phyloP scores from a whole-genome alignment of 2,113 vertebrate genomes.

The Lota lota region DNA sequence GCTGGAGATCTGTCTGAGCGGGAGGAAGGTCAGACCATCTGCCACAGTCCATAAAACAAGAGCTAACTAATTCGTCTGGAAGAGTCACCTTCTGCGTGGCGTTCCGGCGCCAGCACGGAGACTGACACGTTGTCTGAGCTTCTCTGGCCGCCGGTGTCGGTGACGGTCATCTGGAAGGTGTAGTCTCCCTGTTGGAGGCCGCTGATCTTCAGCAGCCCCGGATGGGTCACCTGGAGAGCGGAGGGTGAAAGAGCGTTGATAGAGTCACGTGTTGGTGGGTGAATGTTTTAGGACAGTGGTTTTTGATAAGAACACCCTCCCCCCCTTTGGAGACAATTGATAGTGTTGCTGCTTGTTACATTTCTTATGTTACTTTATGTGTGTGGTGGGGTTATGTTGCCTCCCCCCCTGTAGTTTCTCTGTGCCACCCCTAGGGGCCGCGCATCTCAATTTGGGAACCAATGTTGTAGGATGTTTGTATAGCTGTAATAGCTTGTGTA shows the following conservation, averaged over 20 bases:
- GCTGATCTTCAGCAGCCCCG: constrained; percentile 87
- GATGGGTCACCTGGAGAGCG: constrained; percentile 79
- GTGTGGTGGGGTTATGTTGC: too few relatives aligned
- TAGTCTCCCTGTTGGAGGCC: constrained; percentile 84
- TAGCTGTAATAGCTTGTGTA: too few relatives aligned
- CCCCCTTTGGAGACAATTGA: too few relatives aligned
- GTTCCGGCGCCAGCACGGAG: constrained; percentile 78
- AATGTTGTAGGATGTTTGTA: too few relatives aligned
- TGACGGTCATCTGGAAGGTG: constrained; percentile 86
- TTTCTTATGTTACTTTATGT: too few relatives aligned
- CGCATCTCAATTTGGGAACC: too few relatives aligned
- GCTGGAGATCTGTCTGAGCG: too few relatives aligned
- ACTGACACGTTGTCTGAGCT: constrained; percentile 90
- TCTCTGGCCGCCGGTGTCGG: constrained; percentile 81
- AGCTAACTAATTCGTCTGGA: background rate
- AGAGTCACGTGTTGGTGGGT: background rate
- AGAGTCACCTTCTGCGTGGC: constrained; percentile 76
- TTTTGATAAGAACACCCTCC: too few relatives aligned
- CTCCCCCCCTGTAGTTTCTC: too few relatives aligned
- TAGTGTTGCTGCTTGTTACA: too few relatives aligned
- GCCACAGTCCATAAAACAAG: background rate
- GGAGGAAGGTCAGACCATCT: too few relatives aligned
- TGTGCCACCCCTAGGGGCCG: too few relatives aligned
- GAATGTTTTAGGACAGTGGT: background rate
- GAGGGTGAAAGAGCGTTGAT: background rate